Evolutionary conservation across 2,888 invertebrate species (phyloP).

Genomic region (Tribolium freemani): DNA sequence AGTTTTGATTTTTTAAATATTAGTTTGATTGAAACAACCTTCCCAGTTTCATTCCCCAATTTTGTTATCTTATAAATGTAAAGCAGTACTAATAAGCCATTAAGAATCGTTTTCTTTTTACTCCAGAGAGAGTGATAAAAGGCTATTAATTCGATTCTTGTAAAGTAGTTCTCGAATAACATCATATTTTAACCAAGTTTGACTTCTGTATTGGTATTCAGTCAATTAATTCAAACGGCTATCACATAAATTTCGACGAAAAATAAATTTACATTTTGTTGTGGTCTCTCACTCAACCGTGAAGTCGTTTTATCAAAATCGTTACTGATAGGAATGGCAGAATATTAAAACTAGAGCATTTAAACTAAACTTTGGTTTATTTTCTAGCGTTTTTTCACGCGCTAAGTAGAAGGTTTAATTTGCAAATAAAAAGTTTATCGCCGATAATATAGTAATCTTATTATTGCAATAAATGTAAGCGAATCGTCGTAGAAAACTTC

Average conservation of each 20-base stretch:
- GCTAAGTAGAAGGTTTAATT: neutral
- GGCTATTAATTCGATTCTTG: slow-evolving; percentile 2
- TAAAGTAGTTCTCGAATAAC: slow-evolving; percentile 7
- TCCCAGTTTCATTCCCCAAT: too few species aligned
- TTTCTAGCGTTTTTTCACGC: neutral
- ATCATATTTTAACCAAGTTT: neutral
- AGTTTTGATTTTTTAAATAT: neutral
- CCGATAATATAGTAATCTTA: neutral
- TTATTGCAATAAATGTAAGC: neutral
- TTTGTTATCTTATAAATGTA: neutral
- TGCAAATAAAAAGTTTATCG: neutral
- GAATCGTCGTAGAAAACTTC: neutral
- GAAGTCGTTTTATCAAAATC: neutral
- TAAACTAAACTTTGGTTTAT: neutral
- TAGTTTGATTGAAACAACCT: too few species aligned
- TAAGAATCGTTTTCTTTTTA: neutral
- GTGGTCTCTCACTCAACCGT: slow-evolving; percentile 1
- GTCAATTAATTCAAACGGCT: slow-evolving; percentile 14
- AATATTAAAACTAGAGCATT: neutral
- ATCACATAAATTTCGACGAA: slow-evolving; percentile 4
- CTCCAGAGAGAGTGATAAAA: slow-evolving; percentile 7
- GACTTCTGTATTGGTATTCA: slow-evolving; percentile 14
- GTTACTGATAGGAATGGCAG: neutral
- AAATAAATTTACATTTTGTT: slow-evolving; percentile 6
- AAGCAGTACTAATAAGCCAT: neutral